Base-by-base conservation (phyloP, 2,113 vertebrate genomes). In the Erpornis zantholeuca region DNA sequence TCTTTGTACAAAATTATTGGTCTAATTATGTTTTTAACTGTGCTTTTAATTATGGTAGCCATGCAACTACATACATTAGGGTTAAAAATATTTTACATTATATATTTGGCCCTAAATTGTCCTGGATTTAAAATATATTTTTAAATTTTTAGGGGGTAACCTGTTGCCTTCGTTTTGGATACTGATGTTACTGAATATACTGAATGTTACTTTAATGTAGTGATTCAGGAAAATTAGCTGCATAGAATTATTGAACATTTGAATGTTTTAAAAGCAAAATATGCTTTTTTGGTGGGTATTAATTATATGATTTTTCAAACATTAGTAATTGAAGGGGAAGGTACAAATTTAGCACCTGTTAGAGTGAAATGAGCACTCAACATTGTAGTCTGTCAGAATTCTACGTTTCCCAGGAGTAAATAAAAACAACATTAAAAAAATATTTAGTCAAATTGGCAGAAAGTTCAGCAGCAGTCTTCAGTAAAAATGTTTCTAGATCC, bases 11-110 rank as follows among this genome's bases (percentile, higher is more conserved):
- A 94, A 97, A 94, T 70, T 92, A 96, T 87, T 79, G 64, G 86
- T 96, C 93, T 97, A 96, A 97, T 98, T 97, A 96, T 13, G 11
- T 92, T 94, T 91, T 97, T 83, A 97, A 94, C 73, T 86, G 12
- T 85, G 60, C n/a, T 63, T 57, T 89, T 91, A 88, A 83, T 36
- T 53, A 66, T 3, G 6, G 27, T 83, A 96, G 61, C 52, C 45
- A 72, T 77, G 25, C 25, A 63, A 11, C 23, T 95, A 24, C 36
- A 73, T 92, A 21, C 11, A 38, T 91, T 92, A 63, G 7, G 28
- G 33, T 87, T 91, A 73, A 53, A 86, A 87, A 86, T 4, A 75
- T 81, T 94, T 70, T 56, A 49, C 23, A 9, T 50, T 82, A 38
- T 88, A 65, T 21, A 50, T 69, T 69, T 64, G 45, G 28, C 38